Conservation (phyloP, 2,797 vertebrate species). For the Melanotaenia pygmaea region DNA sequence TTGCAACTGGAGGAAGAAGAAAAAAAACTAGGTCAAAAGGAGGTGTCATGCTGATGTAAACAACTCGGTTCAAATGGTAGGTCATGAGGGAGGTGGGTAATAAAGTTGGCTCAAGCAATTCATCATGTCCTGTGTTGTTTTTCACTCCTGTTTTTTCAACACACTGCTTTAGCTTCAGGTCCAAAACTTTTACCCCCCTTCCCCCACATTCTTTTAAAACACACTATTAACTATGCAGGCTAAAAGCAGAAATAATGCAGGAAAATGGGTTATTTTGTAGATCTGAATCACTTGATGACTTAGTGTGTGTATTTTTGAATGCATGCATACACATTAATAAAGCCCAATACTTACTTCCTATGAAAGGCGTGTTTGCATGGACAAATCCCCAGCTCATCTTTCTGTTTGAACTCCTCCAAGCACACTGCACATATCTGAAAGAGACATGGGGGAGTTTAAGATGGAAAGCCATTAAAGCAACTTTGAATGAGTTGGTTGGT, state of each 20-base stretch:
- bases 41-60: constrained; percentile 70
- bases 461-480: background rate
- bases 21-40: constrained; percentile 64
- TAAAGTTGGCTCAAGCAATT: constrained; percentile 38
- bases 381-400: constrained; percentile 98
- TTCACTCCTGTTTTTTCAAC: background rate
- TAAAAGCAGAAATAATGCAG: background rate
- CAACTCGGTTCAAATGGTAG: constrained; percentile 60
- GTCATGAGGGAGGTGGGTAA: constrained; percentile 19
- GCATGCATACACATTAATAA: constrained; percentile 15
- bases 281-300: constrained; percentile 11
- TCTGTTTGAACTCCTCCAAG: constrained; percentile 98
- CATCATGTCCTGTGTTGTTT: constrained; percentile 26
- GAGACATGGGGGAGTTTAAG: constrained; percentile 9
- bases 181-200: background rate
- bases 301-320: constrained; percentile 3
- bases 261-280: constrained; percentile 15
- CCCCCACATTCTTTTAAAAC: background rate
- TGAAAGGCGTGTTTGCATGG: constrained; percentile 99
- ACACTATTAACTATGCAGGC: background rate
- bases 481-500: constrained; percentile 17
- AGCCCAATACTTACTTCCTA: constrained; percentile 90
- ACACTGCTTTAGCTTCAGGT: constrained; percentile 13
- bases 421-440: constrained; percentile 97
- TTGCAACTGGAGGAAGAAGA: constrained; percentile 27